A percentile compares a stretch with the other conserved stretches of the same genome.
These are phyloP conservation scores for Litoditis marina DNA, from an alignment of 2,888 invertebrate genomes.

Conservation along the genomic window DNA sequence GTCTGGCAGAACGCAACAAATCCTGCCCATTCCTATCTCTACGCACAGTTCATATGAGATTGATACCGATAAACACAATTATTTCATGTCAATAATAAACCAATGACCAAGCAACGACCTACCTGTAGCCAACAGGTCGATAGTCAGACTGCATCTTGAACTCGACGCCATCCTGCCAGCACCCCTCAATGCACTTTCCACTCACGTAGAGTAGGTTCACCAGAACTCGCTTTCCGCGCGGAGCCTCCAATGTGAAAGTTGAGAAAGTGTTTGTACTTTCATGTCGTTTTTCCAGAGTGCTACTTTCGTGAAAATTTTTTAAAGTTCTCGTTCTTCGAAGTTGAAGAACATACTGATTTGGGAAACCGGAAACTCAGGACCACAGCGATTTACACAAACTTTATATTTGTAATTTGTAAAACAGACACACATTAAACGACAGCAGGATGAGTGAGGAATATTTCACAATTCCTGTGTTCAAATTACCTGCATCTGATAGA, in stretches of 20 bases:
- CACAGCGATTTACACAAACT: too few species aligned
- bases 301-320: not conserved
- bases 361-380: too few species aligned
- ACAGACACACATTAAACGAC: too few species aligned
- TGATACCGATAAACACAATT: too few species aligned
- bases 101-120: not conserved
- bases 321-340: too few species aligned
- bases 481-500: slow-evolving; percentile 38
- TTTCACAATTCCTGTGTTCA: not conserved
- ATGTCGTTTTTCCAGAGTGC: not conserved
- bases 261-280: not conserved
- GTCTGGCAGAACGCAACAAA: too few species aligned
- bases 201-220: slow-evolving; percentile 31
- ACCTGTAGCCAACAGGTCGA: slow-evolving; percentile 42
- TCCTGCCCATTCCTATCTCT: not conserved
- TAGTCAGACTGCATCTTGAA: slow-evolving; percentile 40
- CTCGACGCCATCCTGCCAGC: slow-evolving; percentile 38
- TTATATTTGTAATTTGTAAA: too few species aligned
- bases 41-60: not conserved
- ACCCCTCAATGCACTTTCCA: slow-evolving; percentile 44
- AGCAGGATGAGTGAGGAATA: too few species aligned
- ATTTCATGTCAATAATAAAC: too few species aligned
- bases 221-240: slow-evolving; percentile 30
- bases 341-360: too few species aligned
- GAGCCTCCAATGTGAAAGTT: slow-evolving; percentile 38